These are phyloP conservation scores for Phengaris arion DNA, from an alignment of 2,888 invertebrate species.

Conservation along the genomic window DNA sequence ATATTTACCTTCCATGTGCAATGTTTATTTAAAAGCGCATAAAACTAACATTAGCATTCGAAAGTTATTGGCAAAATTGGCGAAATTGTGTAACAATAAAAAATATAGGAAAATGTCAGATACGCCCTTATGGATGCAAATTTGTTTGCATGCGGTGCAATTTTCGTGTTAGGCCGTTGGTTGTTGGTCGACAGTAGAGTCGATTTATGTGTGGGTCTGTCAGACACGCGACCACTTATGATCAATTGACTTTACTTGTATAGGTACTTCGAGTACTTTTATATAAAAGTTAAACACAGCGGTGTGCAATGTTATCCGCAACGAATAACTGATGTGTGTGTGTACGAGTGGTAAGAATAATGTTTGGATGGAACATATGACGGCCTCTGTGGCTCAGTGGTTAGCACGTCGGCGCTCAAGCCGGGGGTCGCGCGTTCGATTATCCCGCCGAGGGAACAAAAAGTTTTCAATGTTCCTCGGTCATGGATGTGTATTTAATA, in stretches of 20 bases:
- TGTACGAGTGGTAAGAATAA: too few relatives aligned
- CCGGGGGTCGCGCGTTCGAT: too few relatives aligned
- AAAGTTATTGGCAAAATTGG: slow-evolving; percentile 36
- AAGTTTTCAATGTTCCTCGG: too few relatives aligned
- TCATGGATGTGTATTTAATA: too few relatives aligned
- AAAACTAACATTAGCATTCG: slow-evolving; percentile 28
- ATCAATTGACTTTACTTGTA: slow-evolving; percentile 52
- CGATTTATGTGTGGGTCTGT: slow-evolving; percentile 59
- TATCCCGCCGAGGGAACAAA: too few relatives aligned
- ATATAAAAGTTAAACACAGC: background rate
- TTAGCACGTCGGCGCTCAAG: too few relatives aligned
- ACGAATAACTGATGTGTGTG: too few relatives aligned
- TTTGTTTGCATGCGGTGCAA: slow-evolving; percentile 68
- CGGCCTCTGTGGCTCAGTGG: too few relatives aligned
- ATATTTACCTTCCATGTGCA: background rate
- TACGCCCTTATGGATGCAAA: slow-evolving; percentile 49
- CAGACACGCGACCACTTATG: slow-evolving; percentile 67
- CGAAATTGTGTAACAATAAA: slow-evolving; percentile 43
- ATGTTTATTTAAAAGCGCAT: slow-evolving; percentile 3
- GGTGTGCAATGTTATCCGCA: background rate
- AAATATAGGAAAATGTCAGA: slow-evolving; percentile 47
- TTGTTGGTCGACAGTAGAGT: slow-evolving; percentile 57
- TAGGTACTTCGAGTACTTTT: slow-evolving; percentile 11
- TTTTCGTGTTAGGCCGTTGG: slow-evolving; percentile 67
- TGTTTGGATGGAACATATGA: too few relatives aligned